These are phyloP conservation scores for Lepus townsendii DNA, from an alignment of 2,797 vertebrate species.

Conservation along the genomic window DNA sequence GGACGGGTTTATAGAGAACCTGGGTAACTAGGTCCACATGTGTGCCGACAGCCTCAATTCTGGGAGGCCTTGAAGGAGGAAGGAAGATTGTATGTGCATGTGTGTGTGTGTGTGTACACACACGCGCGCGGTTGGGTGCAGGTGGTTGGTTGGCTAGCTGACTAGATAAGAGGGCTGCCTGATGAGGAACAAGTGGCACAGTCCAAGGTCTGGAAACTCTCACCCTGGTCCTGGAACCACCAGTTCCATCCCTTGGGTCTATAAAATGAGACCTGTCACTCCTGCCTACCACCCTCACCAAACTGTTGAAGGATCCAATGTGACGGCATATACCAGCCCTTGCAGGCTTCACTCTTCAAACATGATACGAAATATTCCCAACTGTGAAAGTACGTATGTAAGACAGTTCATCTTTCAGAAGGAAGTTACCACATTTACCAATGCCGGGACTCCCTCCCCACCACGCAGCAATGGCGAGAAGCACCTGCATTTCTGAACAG, in stretches of 20 bases:
- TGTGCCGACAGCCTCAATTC: background rate
- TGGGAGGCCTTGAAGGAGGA: background rate
- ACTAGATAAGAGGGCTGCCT: background rate
- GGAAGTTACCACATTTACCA: background rate
- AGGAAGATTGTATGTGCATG: background rate
- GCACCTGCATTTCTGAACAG: background rate
- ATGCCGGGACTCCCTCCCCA: background rate
- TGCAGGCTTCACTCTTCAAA: background rate
- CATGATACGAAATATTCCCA: background rate
- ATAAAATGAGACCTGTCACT: background rate
- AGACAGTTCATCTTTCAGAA: background rate
- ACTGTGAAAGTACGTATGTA: background rate
- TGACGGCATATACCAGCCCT: background rate
- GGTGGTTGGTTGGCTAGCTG: background rate
- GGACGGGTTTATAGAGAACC: background rate
- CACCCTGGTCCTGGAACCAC: background rate
- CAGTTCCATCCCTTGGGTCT: background rate
- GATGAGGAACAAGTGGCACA: too few relatives aligned
- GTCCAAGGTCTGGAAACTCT: background rate
- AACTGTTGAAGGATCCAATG: background rate
- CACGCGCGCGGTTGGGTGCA: background rate
- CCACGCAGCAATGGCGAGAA: background rate
- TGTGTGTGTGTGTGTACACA: too few relatives aligned
- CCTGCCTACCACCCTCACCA: background rate
- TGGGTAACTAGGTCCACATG: too few relatives aligned